A percentile compares a stretch with the other conserved stretches of the same genome.
Conservation (phyloP, 2,113 vertebrate species). For the Mormyrus lacerda region DNA sequence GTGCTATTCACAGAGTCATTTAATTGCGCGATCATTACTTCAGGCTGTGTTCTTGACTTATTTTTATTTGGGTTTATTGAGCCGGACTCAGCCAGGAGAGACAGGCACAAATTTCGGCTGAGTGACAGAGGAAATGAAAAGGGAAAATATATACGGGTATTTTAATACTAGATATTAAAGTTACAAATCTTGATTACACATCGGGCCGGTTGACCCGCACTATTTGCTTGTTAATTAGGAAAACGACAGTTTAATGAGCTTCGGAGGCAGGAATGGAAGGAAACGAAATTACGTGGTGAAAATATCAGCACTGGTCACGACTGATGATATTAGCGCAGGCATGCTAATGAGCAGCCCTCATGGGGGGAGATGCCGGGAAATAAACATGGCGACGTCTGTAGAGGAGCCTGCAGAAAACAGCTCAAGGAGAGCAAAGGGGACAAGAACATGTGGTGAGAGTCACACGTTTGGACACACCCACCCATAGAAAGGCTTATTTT, state of each 20-base stretch:
- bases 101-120: background rate
- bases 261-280: background rate
- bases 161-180: background rate
- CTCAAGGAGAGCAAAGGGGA: background rate
- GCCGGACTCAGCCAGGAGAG: background rate
- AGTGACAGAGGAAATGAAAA: background rate
- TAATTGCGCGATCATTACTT: slow-evolving; percentile 7
- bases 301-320: background rate
- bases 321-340: background rate
- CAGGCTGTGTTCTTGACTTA: background rate
- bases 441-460: background rate
- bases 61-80: background rate
- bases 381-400: background rate
- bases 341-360: background rate
- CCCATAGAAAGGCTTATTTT: background rate
- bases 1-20: background rate
- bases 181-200: slow-evolving; percentile 5
- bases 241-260: slow-evolving; percentile 7
- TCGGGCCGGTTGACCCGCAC: background rate
- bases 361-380: background rate
- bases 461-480: background rate
- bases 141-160: background rate
- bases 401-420: background rate
- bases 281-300: background rate
- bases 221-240: background rate